A percentile compares a stretch with the other conserved stretches of the same genome.
phyloP scores from a whole-genome alignment of 2,888 invertebrate genomes.

The Ectemnius cavifrons region DNA sequence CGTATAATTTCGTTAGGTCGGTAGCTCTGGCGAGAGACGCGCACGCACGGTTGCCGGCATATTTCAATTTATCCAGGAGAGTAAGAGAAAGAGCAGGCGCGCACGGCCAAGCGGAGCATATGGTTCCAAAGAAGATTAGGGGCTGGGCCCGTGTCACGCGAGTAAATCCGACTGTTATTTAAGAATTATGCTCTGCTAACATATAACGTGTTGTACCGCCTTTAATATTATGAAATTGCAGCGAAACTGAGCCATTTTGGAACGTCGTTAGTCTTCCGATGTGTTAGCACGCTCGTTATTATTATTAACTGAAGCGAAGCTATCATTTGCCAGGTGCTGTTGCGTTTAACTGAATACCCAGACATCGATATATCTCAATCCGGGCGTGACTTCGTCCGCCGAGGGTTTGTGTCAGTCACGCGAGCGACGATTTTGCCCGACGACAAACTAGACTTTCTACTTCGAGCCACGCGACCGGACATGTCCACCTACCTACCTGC shows the following conservation, averaged over 20 bases:
- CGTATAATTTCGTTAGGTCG: constrained; percentile 1
- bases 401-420: constrained; percentile 44
- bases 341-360: background rate
- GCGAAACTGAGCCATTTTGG: constrained; percentile 19
- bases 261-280: constrained; percentile 20
- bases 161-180: constrained; percentile 12
- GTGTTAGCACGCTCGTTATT: constrained; percentile 36
- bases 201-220: constrained; percentile 16
- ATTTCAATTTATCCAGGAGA: background rate
- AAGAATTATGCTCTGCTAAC: constrained; percentile 37
- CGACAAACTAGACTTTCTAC: constrained; percentile 27
- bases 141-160: constrained; percentile 20
- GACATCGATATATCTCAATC: constrained; percentile 43
- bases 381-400: constrained; percentile 6
- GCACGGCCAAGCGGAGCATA: background rate
- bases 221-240: constrained; percentile 43
- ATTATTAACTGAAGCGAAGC: constrained; percentile 23
- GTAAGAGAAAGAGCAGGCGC: no score
- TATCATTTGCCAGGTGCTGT: background rate
- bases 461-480: background rate
- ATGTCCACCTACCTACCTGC: background rate
- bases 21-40: background rate
- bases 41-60: background rate
- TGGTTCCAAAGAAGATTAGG: constrained; percentile 33
- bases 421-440: constrained; percentile 26